These are phyloP conservation scores for Neomorphus geoffroyi DNA, from an alignment of 2,797 vertebrate genomes.

Conservation along the genomic window DNA sequence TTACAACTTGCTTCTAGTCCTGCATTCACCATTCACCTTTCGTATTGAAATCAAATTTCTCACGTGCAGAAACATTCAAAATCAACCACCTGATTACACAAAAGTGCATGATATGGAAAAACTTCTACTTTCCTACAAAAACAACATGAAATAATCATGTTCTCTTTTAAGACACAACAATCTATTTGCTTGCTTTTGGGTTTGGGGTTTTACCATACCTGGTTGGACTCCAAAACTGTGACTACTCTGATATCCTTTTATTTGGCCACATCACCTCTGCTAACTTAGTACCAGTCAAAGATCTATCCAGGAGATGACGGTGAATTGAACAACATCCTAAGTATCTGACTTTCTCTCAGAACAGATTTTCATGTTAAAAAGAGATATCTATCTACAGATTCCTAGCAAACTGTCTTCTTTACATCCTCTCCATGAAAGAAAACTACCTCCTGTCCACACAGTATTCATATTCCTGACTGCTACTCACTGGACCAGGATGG, in stretches of 20 bases:
- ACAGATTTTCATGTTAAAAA: not conserved
- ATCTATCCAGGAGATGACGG: not conserved
- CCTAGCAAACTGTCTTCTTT: not conserved
- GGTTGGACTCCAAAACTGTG: not conserved
- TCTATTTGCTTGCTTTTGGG: not conserved
- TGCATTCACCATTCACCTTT: not conserved
- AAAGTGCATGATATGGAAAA: not conserved
- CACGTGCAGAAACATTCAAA: not conserved
- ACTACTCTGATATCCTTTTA: not conserved
- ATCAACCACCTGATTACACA: not conserved
- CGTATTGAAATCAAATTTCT: not conserved
- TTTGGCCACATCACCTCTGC: not conserved
- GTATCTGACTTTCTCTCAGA: not conserved
- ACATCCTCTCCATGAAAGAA: not conserved
- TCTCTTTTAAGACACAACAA: not conserved
- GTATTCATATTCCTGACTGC: not conserved
- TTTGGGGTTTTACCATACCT: not conserved
- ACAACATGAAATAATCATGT: fast-evolving
- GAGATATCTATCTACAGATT: not conserved
- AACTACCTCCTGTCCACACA: not conserved
- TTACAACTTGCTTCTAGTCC: not conserved
- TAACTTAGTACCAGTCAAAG: not conserved
- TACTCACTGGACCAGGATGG: not conserved
- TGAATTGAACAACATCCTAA: fast-evolving
- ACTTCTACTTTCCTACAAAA: not conserved